phyloP scores from a whole-genome alignment of 37 sponge, comb jelly and placozoan genomes.

The Mnemiopsis leidyi region DNA sequence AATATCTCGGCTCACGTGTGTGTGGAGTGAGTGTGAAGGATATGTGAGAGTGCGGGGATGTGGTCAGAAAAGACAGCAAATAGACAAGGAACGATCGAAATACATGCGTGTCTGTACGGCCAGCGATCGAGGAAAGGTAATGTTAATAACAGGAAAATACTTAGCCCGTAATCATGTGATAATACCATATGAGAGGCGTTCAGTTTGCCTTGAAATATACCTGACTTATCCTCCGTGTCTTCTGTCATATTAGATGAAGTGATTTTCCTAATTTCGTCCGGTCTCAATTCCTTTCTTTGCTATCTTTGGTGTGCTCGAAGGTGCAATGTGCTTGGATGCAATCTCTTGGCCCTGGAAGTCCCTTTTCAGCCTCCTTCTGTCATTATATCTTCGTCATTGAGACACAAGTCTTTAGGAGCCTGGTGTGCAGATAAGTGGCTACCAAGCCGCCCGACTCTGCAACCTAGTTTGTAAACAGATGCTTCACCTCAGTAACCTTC shows the following conservation, averaged over 20 bases:
- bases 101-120: constrained; percentile 6
- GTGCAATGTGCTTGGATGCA: background rate
- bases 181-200: constrained; percentile 20
- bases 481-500: no score
- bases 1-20: background rate
- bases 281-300: background rate
- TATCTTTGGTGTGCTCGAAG: constrained; percentile 31
- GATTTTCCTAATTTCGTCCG: constrained; percentile 52
- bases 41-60: background rate
- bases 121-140: background rate
- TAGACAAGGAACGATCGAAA: constrained; percentile 52
- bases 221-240: background rate
- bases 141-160: background rate
- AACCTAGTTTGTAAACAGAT: no score
- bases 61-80: background rate
- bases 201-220: constrained; percentile 46
- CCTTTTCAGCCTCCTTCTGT: no score
- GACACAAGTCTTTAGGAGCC: no score
- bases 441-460: no score
- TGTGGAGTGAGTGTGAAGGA: background rate
- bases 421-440: no score
- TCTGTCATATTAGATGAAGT: constrained; percentile 9
- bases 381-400: no score
- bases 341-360: no score
- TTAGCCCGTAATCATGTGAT: constrained; percentile 62